Evolutionary conservation across 1,140 invertebrate species (phyloP).

Genomic region (Drosophila biarmipes): DNA sequence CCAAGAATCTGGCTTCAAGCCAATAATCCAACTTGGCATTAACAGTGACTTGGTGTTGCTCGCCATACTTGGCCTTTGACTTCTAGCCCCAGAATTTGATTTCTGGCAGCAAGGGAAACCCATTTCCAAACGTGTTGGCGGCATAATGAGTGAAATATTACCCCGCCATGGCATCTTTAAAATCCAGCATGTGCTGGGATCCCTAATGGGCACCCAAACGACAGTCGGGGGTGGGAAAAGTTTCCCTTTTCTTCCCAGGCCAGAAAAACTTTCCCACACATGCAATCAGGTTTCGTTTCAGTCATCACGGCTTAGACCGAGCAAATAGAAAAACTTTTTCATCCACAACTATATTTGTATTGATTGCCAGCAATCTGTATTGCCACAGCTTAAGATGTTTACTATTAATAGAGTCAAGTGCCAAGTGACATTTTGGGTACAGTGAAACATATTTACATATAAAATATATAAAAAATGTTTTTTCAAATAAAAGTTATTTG

Average conservation of each 20-base stretch:
- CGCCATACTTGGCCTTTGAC: constrained; percentile 5
- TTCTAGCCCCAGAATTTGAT: constrained; percentile 12
- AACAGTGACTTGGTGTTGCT: constrained; percentile 6
- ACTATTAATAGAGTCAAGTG: constrained; percentile 59
- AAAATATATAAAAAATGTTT: too few relatives aligned
- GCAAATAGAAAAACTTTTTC: constrained; percentile 56
- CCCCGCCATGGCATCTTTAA: constrained; percentile 36
- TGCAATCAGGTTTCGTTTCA: constrained; percentile 40
- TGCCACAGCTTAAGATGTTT: constrained; percentile 19
- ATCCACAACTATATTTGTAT: constrained; percentile 24
- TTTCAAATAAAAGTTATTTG: too few relatives aligned
- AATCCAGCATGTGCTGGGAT: constrained; percentile 23
- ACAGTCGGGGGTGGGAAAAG: constrained; percentile 1
- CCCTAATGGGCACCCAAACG: constrained; percentile 2
- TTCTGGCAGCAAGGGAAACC: constrained; percentile 26
- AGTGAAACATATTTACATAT: neutral
- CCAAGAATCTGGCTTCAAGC: constrained; percentile 23
- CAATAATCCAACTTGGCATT: constrained; percentile 38
- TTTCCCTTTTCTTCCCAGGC: constrained; percentile 1
- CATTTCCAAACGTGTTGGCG: constrained; percentile 46
- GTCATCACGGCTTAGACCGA: constrained; percentile 18
- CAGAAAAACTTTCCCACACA: constrained; percentile 35
- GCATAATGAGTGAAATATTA: constrained; percentile 62
- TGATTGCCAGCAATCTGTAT: constrained; percentile 43
- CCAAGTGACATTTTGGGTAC: constrained; percentile 15